Base-by-base conservation (phyloP, 2,797 vertebrate species). In the Cuculus canorus region DNA sequence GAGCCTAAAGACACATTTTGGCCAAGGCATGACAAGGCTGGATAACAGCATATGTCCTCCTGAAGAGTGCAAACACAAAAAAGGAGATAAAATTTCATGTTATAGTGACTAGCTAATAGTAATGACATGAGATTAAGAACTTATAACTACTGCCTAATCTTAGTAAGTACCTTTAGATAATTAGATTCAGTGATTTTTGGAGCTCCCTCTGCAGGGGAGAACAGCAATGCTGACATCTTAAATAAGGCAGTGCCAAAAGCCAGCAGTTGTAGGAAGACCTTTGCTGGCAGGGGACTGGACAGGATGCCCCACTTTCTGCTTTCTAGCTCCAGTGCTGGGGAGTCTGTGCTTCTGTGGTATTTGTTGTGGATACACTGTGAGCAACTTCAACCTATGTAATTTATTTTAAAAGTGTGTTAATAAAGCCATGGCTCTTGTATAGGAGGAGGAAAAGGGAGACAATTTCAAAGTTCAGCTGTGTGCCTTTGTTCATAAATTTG, bases 11-110 rank as follows among this genome's bases (percentile, higher is more conserved):
- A 48, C 37, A 35, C 17, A 4, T 66, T 83, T 85, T 92, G 82
- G 54, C 59, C 76, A 70, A 76, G 92, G 87, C 11, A 13, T 43
- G 61, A 82, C 82, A 81, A 59, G 59, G 50, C 22, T 75, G 59
- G 54, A 24, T 83, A 91, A 45, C 11, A 65, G 25, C 3, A 0
- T 81, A 28, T 12, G 10, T 30, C 27, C 0, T 0, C 27, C n/a
- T 53, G 33, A 81, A 54, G 50, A 59, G 50, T 56, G 47, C 32
- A 78, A 94, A 81, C 37, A 68, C 1, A 9, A 39, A 41, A 83
- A 56, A 39, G 89, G 59, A 81, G 48, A 39, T 10, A 39, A 86
- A 78, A 89, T 89, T 71, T 85, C 37, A 17, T 9, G 7, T 64
- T 64, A n/a, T 48, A 89, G 45, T 0, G 0, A 65, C 41, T 57